Evolutionary conservation across 2,113 vertebrate genomes (phyloP).

Genomic region (Neogale vison): DNA sequence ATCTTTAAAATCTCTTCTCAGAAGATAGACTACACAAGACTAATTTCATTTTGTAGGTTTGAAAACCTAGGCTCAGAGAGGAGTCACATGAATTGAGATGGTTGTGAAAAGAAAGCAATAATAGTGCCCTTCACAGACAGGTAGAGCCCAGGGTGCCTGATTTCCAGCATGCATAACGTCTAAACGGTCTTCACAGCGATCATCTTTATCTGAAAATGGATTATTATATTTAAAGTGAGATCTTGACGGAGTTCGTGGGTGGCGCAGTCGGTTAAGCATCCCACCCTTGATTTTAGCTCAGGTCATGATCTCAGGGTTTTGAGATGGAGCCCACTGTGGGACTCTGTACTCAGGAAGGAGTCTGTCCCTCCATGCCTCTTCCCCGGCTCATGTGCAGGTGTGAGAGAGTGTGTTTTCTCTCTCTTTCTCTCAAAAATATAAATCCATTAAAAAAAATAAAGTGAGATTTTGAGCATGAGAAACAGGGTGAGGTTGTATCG

Average conservation of each 20-base stretch:
- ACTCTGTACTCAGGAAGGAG: neutral
- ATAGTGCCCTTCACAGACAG: fast-evolving
- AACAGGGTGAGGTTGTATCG: neutral
- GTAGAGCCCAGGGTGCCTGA: neutral
- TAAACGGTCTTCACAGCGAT: neutral
- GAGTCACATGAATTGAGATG: too few relatives aligned
- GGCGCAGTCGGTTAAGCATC: neutral
- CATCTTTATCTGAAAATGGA: neutral
- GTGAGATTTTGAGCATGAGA: neutral
- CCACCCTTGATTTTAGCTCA: neutral
- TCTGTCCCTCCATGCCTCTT: neutral
- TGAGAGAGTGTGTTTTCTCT: neutral
- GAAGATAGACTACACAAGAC: neutral
- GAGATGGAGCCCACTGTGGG: neutral
- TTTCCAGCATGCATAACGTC: neutral
- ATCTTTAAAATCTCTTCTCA: neutral
- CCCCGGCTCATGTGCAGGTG: neutral
- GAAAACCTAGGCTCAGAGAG: neutral
- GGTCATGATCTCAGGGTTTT: neutral
- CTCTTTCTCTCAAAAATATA: neutral
- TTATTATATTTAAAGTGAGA: neutral
- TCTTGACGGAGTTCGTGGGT: neutral
- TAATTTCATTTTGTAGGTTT: neutral
- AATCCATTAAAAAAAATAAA: neutral
- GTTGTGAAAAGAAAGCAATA: neutral